Conservation (phyloP, 2,888 invertebrate species). For the Margaritifera margaritifera region DNA sequence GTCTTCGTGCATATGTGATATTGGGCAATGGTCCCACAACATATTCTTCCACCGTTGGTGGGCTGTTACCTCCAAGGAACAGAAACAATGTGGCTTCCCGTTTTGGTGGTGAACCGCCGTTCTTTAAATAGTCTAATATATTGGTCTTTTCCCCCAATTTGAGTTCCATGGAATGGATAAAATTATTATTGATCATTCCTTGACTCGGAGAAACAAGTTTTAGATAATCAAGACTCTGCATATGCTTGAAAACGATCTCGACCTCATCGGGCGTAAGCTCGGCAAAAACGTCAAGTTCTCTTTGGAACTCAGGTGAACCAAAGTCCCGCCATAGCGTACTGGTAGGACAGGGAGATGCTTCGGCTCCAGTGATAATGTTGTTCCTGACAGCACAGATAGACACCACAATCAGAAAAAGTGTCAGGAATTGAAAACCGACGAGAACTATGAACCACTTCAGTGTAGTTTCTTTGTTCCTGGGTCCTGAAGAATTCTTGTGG, state of each 20-base stretch:
- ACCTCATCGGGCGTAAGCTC: slow-evolving; percentile 52
- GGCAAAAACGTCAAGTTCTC: slow-evolving; percentile 49
- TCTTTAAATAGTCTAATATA: slow-evolving; percentile 48
- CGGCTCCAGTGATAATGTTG: background rate
- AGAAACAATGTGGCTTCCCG: slow-evolving; percentile 55
- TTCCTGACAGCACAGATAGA: slow-evolving; percentile 14
- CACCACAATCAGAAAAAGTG: slow-evolving; percentile 20
- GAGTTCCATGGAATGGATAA: slow-evolving; percentile 60
- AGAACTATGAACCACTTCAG: no score
- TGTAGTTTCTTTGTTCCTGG: no score
- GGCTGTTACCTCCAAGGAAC: slow-evolving; percentile 51
- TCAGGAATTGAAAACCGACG: slow-evolving; percentile 6
- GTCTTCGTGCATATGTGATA: slow-evolving; percentile 37
- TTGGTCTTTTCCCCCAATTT: slow-evolving; percentile 49
- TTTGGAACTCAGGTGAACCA: background rate
- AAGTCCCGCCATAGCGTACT: no score
- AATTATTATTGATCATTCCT: slow-evolving; percentile 49
- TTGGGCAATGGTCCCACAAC: slow-evolving; percentile 55
- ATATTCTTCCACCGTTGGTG: slow-evolving; percentile 62
- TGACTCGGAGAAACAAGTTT: slow-evolving; percentile 37
- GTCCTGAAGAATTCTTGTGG: no score
- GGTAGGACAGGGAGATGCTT: no score
- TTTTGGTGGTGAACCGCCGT: slow-evolving; percentile 40
- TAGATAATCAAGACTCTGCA: slow-evolving; percentile 40
- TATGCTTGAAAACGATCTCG: slow-evolving; percentile 38